Conservation (phyloP, 2,113 vertebrate genomes). For the Oreochromis tanganicae region DNA sequence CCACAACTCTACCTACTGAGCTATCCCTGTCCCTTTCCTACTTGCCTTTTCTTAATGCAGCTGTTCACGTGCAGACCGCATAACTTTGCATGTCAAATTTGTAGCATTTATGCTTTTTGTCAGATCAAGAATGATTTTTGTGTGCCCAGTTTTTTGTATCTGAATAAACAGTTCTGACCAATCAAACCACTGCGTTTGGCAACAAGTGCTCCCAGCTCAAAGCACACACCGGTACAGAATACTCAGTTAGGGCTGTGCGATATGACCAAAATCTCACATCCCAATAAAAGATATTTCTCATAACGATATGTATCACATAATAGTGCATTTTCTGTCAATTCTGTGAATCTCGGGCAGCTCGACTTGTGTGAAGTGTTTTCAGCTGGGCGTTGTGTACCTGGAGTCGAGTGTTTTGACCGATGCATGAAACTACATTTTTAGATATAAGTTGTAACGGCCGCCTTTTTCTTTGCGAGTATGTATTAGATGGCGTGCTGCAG, state of each 20-base stretch:
- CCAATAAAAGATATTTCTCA: not conserved
- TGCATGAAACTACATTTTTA: not conserved
- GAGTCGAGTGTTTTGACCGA: not conserved
- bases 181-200: not conserved
- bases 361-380: fast-evolving
- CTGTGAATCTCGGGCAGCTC: not conserved
- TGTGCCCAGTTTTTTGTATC: not conserved
- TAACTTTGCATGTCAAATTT: not conserved
- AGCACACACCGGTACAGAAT: not conserved
- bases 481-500: fast-evolving
- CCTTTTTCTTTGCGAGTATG: not conserved
- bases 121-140: not conserved
- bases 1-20: no score
- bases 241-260: not conserved
- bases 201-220: not conserved
- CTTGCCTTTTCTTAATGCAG: not conserved
- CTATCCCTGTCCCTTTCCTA: not conserved
- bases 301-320: not conserved
- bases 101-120: not conserved
- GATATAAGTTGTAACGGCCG: not conserved
- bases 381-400: not conserved
- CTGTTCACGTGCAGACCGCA: fast-evolving
- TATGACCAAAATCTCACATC: not conserved
- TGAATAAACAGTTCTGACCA: not conserved
- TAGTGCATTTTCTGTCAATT: not conserved